Evolutionary conservation across 2,888 invertebrate species (phyloP), one percentile per base, ranked within the genome.

Genomic region (Ennomos quercinarius): DNA sequence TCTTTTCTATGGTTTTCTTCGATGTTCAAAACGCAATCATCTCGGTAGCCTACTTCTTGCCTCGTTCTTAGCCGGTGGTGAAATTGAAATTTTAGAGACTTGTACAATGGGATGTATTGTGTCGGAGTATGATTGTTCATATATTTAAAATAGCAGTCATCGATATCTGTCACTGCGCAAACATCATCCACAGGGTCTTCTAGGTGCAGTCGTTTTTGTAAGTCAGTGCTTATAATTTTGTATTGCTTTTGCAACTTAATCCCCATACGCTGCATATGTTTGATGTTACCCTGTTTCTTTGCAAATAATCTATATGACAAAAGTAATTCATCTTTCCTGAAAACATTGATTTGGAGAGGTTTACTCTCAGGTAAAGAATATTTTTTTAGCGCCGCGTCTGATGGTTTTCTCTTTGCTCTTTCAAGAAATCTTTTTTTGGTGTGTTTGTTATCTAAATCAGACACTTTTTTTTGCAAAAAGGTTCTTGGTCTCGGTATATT

Each of bases 1-100:
- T 95, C 95, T 63, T 93, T 85, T 57, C 84, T 84, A 45, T 93
- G 80, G 68, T 94, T 93, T 55, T 88, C 88, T 55, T 95, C 93
- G 36, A 95, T 93, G 48, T 93, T 89, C 50, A 93, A 78, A 63
- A 87, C 81, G 55, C 85, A 84, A 70, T 94, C 94, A 51, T 83
- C 84, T 71, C 86, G 85, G 48, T 83, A 88, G 0, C 92, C 93
- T 17, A 89, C 74, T 67, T 87, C 81, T 49, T 83, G 79, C 63
- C 71, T 78, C 38, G 77, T 62, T 63, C 83, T 70, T 43, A 88
- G 49, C 37, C 76, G 67, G 54, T 78, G 64, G 68, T 80, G 79
- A 48, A 80, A 73, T 17, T 78, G 59, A 57, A 61, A 56, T 70
- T 80, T 80, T 2, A 87, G 66, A 11, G 86, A 80, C 72, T 87